Evolutionary conservation across 2,888 invertebrate genomes (phyloP).

Genomic region (Drosophila infuscata): DNA sequence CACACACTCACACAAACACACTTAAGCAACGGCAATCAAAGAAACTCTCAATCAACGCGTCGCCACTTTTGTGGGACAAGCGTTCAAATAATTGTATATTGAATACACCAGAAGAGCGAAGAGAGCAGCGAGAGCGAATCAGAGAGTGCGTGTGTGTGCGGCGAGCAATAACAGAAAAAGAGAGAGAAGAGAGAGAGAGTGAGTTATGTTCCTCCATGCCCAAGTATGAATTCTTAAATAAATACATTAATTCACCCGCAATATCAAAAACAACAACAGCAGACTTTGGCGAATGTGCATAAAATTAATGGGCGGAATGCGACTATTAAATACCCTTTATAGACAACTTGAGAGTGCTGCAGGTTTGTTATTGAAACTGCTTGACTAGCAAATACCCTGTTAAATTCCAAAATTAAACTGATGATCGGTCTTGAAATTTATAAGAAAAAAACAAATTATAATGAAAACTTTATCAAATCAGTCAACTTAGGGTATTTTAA

Average conservation of each 20-base stretch:
- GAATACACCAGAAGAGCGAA: constrained; percentile 30
- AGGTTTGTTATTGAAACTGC: background rate
- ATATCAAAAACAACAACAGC: constrained; percentile 18
- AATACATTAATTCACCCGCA: constrained; percentile 68
- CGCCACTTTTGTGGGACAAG: constrained; percentile 69
- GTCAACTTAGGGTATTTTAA: background rate
- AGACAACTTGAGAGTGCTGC: background rate
- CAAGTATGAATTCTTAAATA: constrained; percentile 60
- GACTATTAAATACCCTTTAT: constrained; percentile 20
- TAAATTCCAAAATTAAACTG: background rate
- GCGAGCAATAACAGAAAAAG: constrained; percentile 5
- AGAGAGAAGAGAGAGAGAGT: constrained; percentile 3
- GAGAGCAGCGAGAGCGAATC: constrained; percentile 14
- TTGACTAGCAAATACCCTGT: background rate
- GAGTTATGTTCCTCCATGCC: constrained; percentile 8
- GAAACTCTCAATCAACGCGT: constrained; percentile 78
- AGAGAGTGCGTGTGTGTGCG: constrained; percentile 11
- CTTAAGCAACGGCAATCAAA: constrained; percentile 60
- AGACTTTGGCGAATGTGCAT: constrained; percentile 10
- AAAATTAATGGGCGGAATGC: background rate
- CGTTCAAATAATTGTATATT: constrained; percentile 65
- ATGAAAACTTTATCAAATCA: background rate
- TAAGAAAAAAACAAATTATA: no score
- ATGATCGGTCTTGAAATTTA: background rate
- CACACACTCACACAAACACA: constrained; percentile 19